Percentiles rank a stretch among this genome's conserved stretches.
Evolutionary conservation across 2,888 invertebrate species (phyloP).

Genomic region (Mechanitis messenoides): DNA sequence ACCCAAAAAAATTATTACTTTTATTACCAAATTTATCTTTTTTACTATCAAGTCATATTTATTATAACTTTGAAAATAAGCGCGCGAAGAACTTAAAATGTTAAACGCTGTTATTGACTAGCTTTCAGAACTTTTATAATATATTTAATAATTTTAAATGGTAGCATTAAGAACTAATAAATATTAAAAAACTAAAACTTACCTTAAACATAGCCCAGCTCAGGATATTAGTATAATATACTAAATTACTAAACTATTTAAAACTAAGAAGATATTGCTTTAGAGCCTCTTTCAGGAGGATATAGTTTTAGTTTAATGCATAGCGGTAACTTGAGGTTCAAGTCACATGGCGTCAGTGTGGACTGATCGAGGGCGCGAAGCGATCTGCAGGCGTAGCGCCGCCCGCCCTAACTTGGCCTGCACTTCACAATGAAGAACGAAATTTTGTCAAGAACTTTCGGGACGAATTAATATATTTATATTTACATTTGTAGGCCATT

Average conservation of each 20-base stretch:
- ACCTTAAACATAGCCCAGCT: constrained; percentile 45
- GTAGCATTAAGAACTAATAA: not conserved
- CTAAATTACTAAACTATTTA: constrained; percentile 32
- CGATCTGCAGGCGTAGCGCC: constrained; percentile 49
- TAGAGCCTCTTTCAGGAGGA: constrained; percentile 38
- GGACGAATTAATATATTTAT: not conserved
- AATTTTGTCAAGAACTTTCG: constrained; percentile 4
- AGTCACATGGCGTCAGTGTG: constrained; percentile 45
- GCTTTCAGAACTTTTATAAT: no score
- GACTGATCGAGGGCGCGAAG: constrained; percentile 49
- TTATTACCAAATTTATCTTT: no score
- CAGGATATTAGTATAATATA: constrained; percentile 28
- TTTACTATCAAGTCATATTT: no score
- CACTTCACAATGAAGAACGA: constrained; percentile 6
- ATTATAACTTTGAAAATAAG: no score
- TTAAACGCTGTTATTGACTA: no score
- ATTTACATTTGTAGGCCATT: not conserved
- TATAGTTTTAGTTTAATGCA: constrained; percentile 28
- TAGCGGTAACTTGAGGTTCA: constrained; percentile 28
- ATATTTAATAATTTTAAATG: no score
- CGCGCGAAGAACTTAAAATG: no score
- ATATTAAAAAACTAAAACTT: constrained; percentile 36
- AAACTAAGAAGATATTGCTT: constrained; percentile 35
- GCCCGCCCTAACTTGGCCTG: constrained; percentile 37
- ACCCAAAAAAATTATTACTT: no score